Percentiles rank a stretch among this genome's conserved stretches.
These are phyloP conservation scores for Rousettus madagascariensis DNA, from an alignment of 2,797 vertebrate genomes.

Conservation along the genomic window DNA sequence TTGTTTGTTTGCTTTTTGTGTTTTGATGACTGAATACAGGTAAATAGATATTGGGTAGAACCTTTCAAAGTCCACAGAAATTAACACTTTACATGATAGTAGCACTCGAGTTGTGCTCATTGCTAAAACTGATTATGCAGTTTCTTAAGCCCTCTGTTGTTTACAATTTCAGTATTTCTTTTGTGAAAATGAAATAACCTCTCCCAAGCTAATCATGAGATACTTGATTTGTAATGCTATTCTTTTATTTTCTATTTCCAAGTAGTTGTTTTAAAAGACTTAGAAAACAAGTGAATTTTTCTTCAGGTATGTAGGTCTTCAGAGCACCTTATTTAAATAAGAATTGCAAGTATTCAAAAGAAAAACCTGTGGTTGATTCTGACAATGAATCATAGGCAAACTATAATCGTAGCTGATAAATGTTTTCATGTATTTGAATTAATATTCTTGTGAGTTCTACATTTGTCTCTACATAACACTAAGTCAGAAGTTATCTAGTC, in stretches of 20 bases:
- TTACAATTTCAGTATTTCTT: conserved; percentile 54
- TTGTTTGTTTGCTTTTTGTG: too few species aligned
- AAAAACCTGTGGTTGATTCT: conserved; percentile 40
- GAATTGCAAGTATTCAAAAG: conserved; percentile 54
- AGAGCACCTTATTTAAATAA: conserved; percentile 58
- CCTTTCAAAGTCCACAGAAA: conserved; percentile 33
- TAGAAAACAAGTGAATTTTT: conserved; percentile 49
- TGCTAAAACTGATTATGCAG: conserved; percentile 57
- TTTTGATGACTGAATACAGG: background rate
- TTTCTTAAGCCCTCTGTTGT: conserved; percentile 49
- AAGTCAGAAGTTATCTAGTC: conserved; percentile 13
- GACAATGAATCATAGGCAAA: conserved; percentile 2
- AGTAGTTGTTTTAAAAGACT: conserved; percentile 30
- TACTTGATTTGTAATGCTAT: conserved; percentile 12
- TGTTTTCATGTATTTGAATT: conserved; percentile 48
- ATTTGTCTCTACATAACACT: conserved; percentile 2
- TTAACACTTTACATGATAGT: conserved; percentile 40
- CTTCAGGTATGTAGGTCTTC: conserved; percentile 49
- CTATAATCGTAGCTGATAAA: background rate
- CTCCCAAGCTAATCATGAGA: conserved; percentile 21
- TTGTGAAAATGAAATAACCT: conserved; percentile 59
- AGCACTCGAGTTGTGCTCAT: background rate
- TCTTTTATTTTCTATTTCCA: conserved; percentile 53
- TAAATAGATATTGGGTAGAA: background rate
- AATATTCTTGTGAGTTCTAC: conserved; percentile 4